These are phyloP conservation scores for Neoarius graeffei DNA, from an alignment of 2,113 vertebrate species.

Conservation along the genomic window DNA sequence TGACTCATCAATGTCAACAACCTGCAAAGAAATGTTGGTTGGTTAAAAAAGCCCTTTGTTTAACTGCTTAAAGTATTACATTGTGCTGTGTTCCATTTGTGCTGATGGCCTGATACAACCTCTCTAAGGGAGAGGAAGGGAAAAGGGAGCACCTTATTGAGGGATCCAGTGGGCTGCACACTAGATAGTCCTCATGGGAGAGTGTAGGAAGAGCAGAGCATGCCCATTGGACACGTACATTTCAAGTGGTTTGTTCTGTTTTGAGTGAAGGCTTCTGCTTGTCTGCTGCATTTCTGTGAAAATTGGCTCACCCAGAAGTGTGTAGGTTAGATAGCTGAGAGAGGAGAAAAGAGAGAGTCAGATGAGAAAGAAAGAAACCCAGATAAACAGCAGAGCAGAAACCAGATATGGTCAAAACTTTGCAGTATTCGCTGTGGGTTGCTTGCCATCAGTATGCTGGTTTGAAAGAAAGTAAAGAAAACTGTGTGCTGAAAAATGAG, in stretches of 20 bases:
- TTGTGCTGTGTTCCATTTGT: slow-evolving; percentile 45
- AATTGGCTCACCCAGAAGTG: slow-evolving; percentile 15
- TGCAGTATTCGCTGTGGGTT: slow-evolving; percentile 7
- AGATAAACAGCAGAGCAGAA: slow-evolving; percentile 36
- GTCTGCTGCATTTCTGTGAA: neutral
- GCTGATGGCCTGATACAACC: slow-evolving; percentile 35
- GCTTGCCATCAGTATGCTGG: slow-evolving; percentile 16
- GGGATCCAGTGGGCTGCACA: slow-evolving; percentile 35
- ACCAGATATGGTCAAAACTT: slow-evolving; percentile 22
- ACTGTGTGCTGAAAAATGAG: slow-evolving; percentile 33
- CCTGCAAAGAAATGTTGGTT: slow-evolving; percentile 28
- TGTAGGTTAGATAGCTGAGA: slow-evolving; percentile 32
- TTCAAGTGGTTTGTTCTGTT: slow-evolving; percentile 27
- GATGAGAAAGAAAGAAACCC: slow-evolving; percentile 6
- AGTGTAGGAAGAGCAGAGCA: slow-evolving; percentile 11
- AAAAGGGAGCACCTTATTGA: slow-evolving; percentile 22
- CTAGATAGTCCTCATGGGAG: slow-evolving; percentile 15
- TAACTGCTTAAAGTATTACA: slow-evolving; percentile 46
- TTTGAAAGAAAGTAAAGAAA: slow-evolving; percentile 44
- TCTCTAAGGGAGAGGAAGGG: slow-evolving; percentile 30
- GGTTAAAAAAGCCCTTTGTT: slow-evolving; percentile 30
- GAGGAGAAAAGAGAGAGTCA: neutral
- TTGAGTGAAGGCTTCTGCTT: neutral
- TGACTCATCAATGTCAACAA: slow-evolving; percentile 44
- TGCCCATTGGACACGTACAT: slow-evolving; percentile 22